phyloP scores from a whole-genome alignment of 2,113 vertebrate species.

The Ciconia boyciana region DNA sequence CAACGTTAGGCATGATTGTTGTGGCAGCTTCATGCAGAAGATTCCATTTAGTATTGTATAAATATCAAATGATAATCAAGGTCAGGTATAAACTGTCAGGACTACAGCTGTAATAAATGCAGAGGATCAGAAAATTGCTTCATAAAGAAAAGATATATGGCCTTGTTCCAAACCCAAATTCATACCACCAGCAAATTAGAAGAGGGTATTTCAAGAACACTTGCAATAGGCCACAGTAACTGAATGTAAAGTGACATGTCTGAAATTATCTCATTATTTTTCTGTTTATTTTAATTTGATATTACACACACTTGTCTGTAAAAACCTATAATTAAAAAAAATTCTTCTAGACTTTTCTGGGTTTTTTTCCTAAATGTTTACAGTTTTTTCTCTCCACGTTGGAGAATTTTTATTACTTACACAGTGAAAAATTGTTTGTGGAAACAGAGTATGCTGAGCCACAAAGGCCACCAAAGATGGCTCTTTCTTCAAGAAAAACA shows the following conservation, averaged over 20 bases:
- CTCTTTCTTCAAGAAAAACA: not conserved
- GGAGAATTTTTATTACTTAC: not conserved
- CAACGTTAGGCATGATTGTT: not conserved
- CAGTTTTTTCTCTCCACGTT: not conserved
- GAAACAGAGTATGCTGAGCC: not conserved
- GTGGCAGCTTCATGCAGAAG: not conserved
- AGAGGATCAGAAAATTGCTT: conserved; percentile 64
- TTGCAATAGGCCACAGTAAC: not conserved
- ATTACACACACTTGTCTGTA: not conserved
- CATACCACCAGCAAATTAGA: conserved; percentile 39
- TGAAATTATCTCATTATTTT: not conserved
- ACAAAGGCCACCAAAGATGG: not conserved
- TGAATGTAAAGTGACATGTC: not conserved
- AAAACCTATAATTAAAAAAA: not conserved
- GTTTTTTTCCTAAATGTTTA: not conserved
- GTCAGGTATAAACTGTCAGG: conserved; percentile 35
- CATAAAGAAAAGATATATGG: conserved; percentile 36
- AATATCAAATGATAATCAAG: conserved; percentile 57
- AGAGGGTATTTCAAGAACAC: conserved; percentile 55
- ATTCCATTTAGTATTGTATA: conserved; percentile 35
- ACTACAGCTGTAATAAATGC: conserved; percentile 46
- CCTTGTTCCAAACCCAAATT: conserved; percentile 51
- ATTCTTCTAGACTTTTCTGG: not conserved
- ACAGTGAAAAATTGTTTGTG: not conserved
- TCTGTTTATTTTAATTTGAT: not conserved